phyloP scores from a whole-genome alignment of 2,888 invertebrate genomes.

The Microchrysa polita region DNA sequence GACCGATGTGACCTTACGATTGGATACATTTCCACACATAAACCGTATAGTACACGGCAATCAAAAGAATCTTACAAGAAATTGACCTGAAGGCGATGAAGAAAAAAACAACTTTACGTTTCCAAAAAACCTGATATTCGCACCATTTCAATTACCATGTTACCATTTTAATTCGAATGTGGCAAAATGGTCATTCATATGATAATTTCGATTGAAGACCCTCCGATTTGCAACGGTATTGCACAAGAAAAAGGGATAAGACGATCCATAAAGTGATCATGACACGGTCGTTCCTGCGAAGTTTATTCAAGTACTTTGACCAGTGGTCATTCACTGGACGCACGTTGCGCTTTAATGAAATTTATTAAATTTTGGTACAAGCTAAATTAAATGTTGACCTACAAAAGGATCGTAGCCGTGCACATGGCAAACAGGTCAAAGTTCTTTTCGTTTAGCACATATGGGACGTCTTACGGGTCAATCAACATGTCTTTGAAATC shows the following conservation, averaged over 20 bases:
- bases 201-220: slow-evolving; percentile 44
- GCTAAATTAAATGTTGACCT: slow-evolving; percentile 44
- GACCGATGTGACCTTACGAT: slow-evolving; percentile 42
- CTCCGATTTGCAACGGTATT: too few relatives aligned
- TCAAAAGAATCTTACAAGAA: slow-evolving; percentile 17
- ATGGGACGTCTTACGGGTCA: slow-evolving; percentile 29
- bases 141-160: slow-evolving; percentile 45
- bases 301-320: not conserved
- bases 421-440: slow-evolving; percentile 45
- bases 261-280: not conserved
- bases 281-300: not conserved
- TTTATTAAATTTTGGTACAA: slow-evolving; percentile 43
- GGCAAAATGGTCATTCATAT: slow-evolving; percentile 46
- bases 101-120: too few relatives aligned
- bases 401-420: slow-evolving; percentile 44
- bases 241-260: not conserved
- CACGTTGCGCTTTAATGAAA: slow-evolving; percentile 23
- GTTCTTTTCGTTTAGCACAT: slow-evolving; percentile 21
- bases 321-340: slow-evolving; percentile 17
- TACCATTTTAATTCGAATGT: slow-evolving; percentile 49
- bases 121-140: slow-evolving; percentile 36
- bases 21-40: slow-evolving; percentile 46
- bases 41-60: too few relatives aligned
- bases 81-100: slow-evolving; percentile 44
- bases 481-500: not conserved